These are phyloP conservation scores for Manis javanica DNA, from an alignment of 2,797 vertebrate species.

Conservation along the genomic window DNA sequence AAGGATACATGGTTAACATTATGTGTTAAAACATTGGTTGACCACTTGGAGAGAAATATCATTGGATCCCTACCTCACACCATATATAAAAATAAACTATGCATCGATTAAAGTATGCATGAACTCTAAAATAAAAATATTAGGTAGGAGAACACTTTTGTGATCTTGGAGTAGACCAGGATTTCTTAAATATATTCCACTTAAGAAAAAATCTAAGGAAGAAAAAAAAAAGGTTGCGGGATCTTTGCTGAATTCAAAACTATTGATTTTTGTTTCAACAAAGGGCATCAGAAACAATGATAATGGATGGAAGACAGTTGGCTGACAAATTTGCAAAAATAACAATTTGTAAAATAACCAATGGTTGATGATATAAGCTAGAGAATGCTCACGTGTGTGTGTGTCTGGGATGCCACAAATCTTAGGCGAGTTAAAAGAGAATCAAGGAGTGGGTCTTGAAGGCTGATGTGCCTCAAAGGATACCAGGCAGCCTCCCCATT, in stretches of 20 bases:
- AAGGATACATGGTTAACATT: accelerated
- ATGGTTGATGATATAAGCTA: background rate
- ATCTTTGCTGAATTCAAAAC: background rate
- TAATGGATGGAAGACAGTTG: accelerated
- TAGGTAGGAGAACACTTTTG: background rate
- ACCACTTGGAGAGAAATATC: background rate
- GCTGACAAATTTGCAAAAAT: no score
- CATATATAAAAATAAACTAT: accelerated
- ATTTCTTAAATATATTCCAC: background rate
- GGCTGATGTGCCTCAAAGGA: no score
- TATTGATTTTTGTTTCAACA: background rate
- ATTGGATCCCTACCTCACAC: background rate
- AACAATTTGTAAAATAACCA: background rate
- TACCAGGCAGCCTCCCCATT: no score
- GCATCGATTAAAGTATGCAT: accelerated
- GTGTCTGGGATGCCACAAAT: accelerated
- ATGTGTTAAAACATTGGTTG: background rate
- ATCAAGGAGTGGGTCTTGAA: no score
- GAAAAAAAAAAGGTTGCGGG: background rate
- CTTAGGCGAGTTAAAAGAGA: background rate
- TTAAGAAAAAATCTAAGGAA: background rate
- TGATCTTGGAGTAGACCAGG: accelerated
- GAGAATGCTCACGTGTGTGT: accelerated
- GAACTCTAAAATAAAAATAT: no score
- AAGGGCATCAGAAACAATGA: background rate